Evolutionary conservation across 2,888 invertebrate genomes (phyloP).

Genomic region (Stenodema calcarata): DNA sequence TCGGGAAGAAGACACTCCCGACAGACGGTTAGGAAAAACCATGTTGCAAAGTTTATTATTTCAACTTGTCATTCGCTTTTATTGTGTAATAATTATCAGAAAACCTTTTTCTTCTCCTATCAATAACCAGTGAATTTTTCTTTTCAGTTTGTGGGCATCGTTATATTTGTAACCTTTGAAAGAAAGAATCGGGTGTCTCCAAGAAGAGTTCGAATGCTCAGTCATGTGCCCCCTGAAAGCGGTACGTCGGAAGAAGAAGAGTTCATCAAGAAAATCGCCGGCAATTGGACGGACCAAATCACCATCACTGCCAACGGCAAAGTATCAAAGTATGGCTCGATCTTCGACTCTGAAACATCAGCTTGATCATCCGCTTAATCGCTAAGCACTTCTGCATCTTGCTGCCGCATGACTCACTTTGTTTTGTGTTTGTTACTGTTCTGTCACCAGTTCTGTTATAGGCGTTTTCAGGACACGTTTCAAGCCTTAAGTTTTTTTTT

Average conservation of each 20-base stretch:
- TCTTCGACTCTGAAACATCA: conserved; percentile 25
- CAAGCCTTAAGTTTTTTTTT: too few species aligned
- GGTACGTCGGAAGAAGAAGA: conserved; percentile 50
- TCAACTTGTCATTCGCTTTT: too few species aligned
- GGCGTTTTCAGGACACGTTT: conserved; percentile 5
- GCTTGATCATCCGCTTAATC: conserved; percentile 35
- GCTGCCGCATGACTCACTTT: conserved; percentile 4
- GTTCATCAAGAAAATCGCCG: conserved; percentile 37
- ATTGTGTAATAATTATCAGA: too few species aligned
- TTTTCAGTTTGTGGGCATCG: conserved; percentile 50
- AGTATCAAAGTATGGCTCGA: conserved; percentile 35
- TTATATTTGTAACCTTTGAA: conserved; percentile 44
- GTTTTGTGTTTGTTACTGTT: neutral
- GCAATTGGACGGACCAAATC: conserved; percentile 1
- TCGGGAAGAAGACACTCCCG: too few species aligned
- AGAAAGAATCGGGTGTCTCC: conserved; percentile 30
- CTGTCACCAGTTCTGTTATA: neutral
- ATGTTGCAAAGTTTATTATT: too few species aligned
- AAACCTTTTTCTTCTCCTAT: too few species aligned
- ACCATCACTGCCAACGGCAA: conserved; percentile 36
- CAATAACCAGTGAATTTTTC: too few species aligned
- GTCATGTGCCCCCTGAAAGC: conserved; percentile 33
- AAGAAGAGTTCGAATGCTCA: conserved; percentile 48
- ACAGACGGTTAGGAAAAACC: too few species aligned
- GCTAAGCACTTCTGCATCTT: conserved; percentile 16